Percentiles rank a stretch among this genome's conserved stretches.
These are phyloP conservation scores for Porites evermanni DNA, from an alignment of 92 coral and sea anemone species.

Conservation along the genomic window DNA sequence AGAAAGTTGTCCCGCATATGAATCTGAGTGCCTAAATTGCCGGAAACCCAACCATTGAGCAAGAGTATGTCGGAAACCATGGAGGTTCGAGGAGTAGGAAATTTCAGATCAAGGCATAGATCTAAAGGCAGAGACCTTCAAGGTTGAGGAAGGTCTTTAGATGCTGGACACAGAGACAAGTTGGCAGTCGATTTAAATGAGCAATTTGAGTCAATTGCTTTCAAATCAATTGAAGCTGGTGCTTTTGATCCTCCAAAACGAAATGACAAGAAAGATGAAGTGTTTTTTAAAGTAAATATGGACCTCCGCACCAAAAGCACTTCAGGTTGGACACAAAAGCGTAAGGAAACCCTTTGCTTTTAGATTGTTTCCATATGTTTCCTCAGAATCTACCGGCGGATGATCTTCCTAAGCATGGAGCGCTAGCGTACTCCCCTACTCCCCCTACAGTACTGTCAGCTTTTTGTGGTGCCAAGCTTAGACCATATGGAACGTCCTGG, in stretches of 20 bases:
- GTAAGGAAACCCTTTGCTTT: conserved; percentile 66
- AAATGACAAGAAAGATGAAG: neutral
- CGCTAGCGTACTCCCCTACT: neutral
- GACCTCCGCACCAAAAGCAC: conserved; percentile 16
- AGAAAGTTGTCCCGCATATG: conserved; percentile 66
- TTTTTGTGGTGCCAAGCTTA: conserved; percentile 7
- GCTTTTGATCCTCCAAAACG: neutral
- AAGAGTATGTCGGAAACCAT: conserved; percentile 31
- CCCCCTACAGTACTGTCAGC: too few species aligned
- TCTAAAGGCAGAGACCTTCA: neutral
- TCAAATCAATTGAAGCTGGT: neutral
- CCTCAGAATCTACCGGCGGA: conserved; percentile 53
- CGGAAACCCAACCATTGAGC: conserved; percentile 58
- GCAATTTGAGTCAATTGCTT: neutral
- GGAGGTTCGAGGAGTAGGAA: neutral
- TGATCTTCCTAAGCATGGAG: conserved; percentile 57
- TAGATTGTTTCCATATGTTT: conserved; percentile 59
- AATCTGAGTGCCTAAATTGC: conserved; percentile 53
- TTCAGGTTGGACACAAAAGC: conserved; percentile 59
- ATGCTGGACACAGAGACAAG: neutral
- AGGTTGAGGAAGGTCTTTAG: neutral
- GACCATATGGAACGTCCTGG: conserved; percentile 14
- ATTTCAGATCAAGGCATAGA: neutral
- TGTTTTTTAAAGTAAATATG: neutral
- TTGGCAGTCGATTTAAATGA: too few species aligned